Evolutionary conservation across 2,113 vertebrate genomes (phyloP).

Genomic region (human): GRCh38 chr5:115490001-115490500

Average conservation of each 20-base stretch:
- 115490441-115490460: neutral
- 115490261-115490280: neutral
- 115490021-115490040: constrained; percentile 20
- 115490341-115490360: neutral
- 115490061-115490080: constrained; percentile 60
- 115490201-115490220: neutral
- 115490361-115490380: neutral
- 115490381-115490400: neutral
- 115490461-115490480: neutral
- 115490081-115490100: neutral
- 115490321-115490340: neutral
- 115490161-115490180: neutral
- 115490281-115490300: neutral
- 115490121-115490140: neutral
- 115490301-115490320: neutral
- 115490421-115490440: neutral
- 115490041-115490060: constrained; percentile 57
- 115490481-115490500: neutral
- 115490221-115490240: neutral
- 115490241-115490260: neutral
- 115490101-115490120: neutral
- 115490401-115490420: neutral
- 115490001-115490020: neutral
- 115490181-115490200: neutral
- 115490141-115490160: neutral